A percentile compares a stretch with the other conserved stretches of the same genome.
phyloP scores from a whole-genome alignment of 2,797 vertebrate species.

The Pitangus sulphuratus region DNA sequence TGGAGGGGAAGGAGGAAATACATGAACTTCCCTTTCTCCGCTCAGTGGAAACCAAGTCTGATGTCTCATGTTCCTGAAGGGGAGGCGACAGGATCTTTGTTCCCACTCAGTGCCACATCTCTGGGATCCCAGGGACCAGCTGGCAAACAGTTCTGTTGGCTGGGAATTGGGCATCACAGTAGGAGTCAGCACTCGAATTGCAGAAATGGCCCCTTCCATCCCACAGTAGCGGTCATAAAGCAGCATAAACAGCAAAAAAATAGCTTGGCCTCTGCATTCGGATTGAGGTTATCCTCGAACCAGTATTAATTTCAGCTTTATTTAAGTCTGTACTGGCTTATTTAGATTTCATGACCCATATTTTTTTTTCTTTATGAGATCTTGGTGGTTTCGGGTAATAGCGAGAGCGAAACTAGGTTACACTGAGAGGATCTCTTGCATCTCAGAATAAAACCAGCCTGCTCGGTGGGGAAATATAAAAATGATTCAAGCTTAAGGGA shows the following conservation, averaged over 20 bases:
- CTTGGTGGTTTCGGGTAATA: neutral
- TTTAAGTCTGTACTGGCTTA: constrained; percentile 16
- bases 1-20: neutral
- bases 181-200: neutral
- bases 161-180: neutral
- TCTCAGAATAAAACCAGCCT: neutral
- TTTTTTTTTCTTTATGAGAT: neutral
- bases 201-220: neutral
- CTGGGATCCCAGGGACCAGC: neutral
- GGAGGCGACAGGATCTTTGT: neutral
- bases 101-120: neutral
- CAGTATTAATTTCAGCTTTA: neutral
- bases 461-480: neutral
- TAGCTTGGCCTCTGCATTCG: neutral
- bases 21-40: neutral
- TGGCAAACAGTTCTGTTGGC: neutral
- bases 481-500: neutral
- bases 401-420: constrained; percentile 25
- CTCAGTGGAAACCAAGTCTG: neutral
- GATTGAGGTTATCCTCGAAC: neutral
- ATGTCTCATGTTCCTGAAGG: neutral
- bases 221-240: neutral
- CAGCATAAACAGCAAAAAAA: neutral
- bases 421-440: neutral
- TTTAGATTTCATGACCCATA: neutral